These are phyloP conservation scores for Anaspis maculata DNA, from an alignment of 2,888 invertebrate species.

Conservation along the genomic window DNA sequence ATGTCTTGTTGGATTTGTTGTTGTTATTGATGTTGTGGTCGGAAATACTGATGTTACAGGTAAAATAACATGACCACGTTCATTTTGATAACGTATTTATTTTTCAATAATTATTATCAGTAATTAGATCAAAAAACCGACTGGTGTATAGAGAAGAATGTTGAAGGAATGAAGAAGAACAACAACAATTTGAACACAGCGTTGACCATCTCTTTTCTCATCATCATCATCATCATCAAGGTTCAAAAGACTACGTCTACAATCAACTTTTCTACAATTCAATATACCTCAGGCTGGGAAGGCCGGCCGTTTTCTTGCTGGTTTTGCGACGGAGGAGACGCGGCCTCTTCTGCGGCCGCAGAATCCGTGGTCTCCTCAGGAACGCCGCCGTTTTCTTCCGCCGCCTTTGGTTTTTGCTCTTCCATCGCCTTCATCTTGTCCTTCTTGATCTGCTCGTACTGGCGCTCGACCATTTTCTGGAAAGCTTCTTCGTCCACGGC, in stretches of 20 bases:
- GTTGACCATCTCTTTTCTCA: slow-evolving; percentile 12
- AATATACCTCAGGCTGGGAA: slow-evolving; percentile 24
- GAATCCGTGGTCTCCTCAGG: not conserved
- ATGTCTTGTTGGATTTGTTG: too few species aligned
- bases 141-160: not conserved
- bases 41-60: too few species aligned
- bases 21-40: too few species aligned
- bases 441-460: slow-evolving; percentile 67
- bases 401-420: slow-evolving; percentile 38
- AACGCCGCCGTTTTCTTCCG: slow-evolving; percentile 41
- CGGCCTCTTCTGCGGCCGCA: slow-evolving; percentile 2
- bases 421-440: slow-evolving; percentile 54
- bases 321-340: slow-evolving; percentile 4
- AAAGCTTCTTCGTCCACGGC: slow-evolving; percentile 92
- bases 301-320: slow-evolving; percentile 22
- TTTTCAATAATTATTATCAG: too few species aligned
- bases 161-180: not conserved
- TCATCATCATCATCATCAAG: slow-evolving; percentile 3
- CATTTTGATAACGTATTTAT: too few species aligned
- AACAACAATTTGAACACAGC: slow-evolving; percentile 1
- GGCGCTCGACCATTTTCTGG: slow-evolving; percentile 81
- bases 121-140: not conserved
- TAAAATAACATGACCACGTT: too few species aligned
- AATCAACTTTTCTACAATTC: too few species aligned
- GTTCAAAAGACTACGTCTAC: too few species aligned